Percentiles rank a stretch among this genome's conserved stretches.
Evolutionary conservation across 1,140 invertebrate genomes (phyloP).

Genomic region (Bombus consobrinus): DNA sequence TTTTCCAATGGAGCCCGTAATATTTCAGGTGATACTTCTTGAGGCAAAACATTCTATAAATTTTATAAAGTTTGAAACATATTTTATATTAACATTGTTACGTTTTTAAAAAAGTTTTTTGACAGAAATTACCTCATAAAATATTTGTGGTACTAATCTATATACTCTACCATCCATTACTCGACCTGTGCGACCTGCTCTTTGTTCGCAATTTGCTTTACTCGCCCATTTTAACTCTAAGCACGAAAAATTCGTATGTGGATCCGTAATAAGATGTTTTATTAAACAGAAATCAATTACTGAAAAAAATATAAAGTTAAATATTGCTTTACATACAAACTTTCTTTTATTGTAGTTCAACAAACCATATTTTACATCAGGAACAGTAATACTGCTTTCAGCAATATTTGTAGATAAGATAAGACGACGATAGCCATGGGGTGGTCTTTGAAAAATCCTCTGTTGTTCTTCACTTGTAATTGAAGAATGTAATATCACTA

Average conservation of each 20-base stretch:
- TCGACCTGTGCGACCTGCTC: conserved; percentile 95
- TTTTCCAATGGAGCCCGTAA: conserved; percentile 91
- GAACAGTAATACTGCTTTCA: conserved; percentile 98
- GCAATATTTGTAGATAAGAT: conserved; percentile 98
- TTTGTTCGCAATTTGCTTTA: conserved; percentile 93
- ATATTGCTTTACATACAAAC: conserved; percentile 1
- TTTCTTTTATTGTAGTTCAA: not conserved
- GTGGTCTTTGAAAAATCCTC: conserved; percentile 86
- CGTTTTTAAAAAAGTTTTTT: not conserved
- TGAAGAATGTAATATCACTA: conserved; percentile 89
- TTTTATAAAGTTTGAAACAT: conserved; percentile 23
- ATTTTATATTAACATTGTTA: not conserved
- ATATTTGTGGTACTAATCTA: conserved; percentile 88
- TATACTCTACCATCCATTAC: conserved; percentile 94
- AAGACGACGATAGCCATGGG: conserved; percentile 88
- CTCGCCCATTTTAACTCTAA: conserved; percentile 94
- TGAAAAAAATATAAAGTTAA: conserved; percentile 77
- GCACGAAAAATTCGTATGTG: conserved; percentile 90
- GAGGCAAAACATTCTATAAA: conserved; percentile 71
- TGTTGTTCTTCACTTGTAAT: conserved; percentile 90
- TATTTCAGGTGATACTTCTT: conserved; percentile 90
- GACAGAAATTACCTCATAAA: conserved; percentile 86
- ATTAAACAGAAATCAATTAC: conserved; percentile 98
- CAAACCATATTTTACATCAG: conserved; percentile 94
- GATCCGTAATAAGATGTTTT: conserved; percentile 90